Evolutionary conservation across 1,140 invertebrate species (phyloP).

Genomic region (Charaxes varanes): DNA sequence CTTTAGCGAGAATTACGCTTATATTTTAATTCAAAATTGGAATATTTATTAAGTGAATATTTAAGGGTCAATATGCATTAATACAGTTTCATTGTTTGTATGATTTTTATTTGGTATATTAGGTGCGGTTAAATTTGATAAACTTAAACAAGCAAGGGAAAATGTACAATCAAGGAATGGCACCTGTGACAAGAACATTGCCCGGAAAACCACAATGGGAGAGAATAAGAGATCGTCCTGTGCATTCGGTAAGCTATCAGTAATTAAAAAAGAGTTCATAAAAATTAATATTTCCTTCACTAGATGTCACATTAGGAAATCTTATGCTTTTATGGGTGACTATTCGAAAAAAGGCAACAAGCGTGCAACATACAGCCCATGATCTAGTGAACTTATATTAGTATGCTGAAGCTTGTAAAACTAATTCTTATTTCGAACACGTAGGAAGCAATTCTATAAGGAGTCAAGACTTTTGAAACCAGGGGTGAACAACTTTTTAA

Average conservation of each 20-base stretch:
- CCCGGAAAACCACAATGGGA: slow-evolving; percentile 87
- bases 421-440: too few relatives aligned
- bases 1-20: neutral
- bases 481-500: too few relatives aligned
- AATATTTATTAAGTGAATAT: neutral
- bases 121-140: slow-evolving; percentile 88
- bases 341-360: too few relatives aligned
- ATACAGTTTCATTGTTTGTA: neutral
- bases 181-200: slow-evolving; percentile 83
- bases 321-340: too few relatives aligned
- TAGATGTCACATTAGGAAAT: too few relatives aligned
- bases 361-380: too few relatives aligned
- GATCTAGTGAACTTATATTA: too few relatives aligned
- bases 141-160: slow-evolving; percentile 93
- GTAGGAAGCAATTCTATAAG: too few relatives aligned
- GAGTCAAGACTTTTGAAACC: too few relatives aligned
- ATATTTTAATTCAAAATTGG: neutral
- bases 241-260: slow-evolving; percentile 55
- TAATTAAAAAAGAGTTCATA: neutral
- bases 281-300: slow-evolving; percentile 1
- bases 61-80: neutral
- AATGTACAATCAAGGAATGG: slow-evolving; percentile 94
- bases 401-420: too few relatives aligned
- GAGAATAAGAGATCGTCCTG: slow-evolving; percentile 83
- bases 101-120: slow-evolving; percentile 11